These are phyloP conservation scores for Diarsia brunnea DNA, from an alignment of 2,888 invertebrate genomes.

Conservation along the genomic window DNA sequence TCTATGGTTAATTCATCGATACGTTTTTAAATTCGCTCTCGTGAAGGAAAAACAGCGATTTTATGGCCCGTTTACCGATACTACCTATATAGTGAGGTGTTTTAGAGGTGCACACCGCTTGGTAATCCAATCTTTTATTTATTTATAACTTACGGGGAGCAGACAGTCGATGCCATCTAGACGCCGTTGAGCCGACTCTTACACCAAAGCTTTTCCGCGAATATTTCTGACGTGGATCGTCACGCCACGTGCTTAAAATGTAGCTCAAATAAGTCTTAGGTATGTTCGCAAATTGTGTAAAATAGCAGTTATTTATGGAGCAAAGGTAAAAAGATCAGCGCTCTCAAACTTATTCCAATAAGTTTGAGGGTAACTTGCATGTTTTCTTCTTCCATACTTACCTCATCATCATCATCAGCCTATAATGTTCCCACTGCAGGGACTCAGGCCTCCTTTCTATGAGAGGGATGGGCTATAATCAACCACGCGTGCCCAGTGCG, in stretches of 20 bases:
- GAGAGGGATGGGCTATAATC: too few species aligned
- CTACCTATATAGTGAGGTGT: conserved; percentile 64
- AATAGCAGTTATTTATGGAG: neutral
- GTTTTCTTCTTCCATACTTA: neutral
- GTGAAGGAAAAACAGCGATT: conserved; percentile 64
- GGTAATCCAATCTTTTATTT: conserved; percentile 73
- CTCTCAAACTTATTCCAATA: neutral
- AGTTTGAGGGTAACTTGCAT: neutral
- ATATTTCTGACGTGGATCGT: neutral
- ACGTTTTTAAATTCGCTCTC: conserved; percentile 67
- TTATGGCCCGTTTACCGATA: conserved; percentile 68
- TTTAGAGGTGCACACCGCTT: conserved; percentile 60
- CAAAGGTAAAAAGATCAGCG: neutral
- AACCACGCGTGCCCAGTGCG: too few species aligned
- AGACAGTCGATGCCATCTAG: conserved; percentile 50
- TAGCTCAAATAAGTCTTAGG: neutral
- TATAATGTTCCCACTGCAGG: too few species aligned
- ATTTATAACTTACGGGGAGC: conserved; percentile 64
- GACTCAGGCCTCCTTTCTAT: too few species aligned
- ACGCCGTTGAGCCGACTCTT: conserved; percentile 20
- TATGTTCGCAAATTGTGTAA: too few species aligned
- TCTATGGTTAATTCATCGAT: conserved; percentile 69
- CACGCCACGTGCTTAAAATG: neutral
- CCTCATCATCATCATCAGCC: too few species aligned
- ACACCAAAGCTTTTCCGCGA: conserved; percentile 35